Conservation (phyloP, 2,113 vertebrate genomes). For the Columba livia region DNA sequence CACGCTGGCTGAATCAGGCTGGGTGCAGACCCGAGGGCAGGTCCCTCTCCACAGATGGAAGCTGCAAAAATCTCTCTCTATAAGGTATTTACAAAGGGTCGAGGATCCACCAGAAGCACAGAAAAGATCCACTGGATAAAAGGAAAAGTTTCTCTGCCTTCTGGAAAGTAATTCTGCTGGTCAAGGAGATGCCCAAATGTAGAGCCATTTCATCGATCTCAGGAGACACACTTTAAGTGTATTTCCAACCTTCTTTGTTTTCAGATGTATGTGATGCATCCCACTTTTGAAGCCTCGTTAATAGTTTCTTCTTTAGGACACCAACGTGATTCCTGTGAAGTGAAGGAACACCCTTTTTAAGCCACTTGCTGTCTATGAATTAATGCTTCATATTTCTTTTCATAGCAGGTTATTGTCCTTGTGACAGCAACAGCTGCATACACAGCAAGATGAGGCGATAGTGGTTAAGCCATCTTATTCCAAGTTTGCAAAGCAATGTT, state of each 20-base stretch:
- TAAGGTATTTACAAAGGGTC: background rate
- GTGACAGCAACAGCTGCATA: background rate
- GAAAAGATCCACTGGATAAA: background rate
- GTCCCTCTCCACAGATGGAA: background rate
- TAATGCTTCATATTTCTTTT: background rate
- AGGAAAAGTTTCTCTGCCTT: background rate
- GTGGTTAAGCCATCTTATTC: background rate
- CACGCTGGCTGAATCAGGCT: background rate
- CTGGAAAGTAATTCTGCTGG: background rate
- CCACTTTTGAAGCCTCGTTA: background rate
- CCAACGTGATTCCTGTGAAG: background rate
- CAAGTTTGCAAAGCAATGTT: background rate
- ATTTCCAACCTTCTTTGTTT: background rate
- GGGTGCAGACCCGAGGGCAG: background rate
- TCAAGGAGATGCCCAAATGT: background rate
- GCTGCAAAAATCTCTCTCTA: background rate
- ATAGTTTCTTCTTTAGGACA: background rate
- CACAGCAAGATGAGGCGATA: background rate
- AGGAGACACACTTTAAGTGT: background rate
- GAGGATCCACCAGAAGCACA: background rate
- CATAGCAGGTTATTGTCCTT: background rate
- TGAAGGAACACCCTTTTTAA: background rate
- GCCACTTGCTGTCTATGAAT: background rate
- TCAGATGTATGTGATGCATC: background rate
- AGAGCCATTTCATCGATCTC: background rate